A percentile compares a stretch with the other conserved stretches of the same genome.
phyloP scores from a whole-genome alignment of 2,113 vertebrate species.

The Tetrax tetrax region DNA sequence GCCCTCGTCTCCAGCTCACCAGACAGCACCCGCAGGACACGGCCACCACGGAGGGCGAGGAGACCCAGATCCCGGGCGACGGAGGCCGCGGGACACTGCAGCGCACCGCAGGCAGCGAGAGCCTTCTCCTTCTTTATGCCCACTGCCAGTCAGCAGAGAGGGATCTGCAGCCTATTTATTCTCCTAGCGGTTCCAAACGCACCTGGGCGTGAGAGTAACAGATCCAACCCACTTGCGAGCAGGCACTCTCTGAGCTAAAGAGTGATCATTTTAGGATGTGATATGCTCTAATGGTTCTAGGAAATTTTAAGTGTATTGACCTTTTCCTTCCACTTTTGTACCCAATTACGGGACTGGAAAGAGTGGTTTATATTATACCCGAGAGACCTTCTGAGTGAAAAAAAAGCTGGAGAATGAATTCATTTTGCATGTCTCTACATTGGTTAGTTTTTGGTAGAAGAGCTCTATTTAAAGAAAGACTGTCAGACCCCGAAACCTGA shows the following conservation, averaged over 20 bases:
- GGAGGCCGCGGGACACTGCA: background rate
- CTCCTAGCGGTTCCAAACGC: background rate
- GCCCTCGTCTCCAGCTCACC: background rate
- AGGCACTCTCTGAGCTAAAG: background rate
- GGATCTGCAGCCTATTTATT: background rate
- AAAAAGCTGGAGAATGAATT: background rate
- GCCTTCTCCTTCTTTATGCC: background rate
- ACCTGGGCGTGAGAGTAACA: background rate
- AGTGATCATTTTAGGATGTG: background rate
- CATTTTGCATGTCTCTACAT: background rate
- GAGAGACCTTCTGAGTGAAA: background rate
- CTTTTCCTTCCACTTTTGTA: background rate
- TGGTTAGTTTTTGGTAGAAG: background rate
- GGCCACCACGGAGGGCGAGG: background rate
- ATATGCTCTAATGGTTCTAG: background rate
- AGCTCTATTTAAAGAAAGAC: background rate
- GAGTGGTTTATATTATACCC: background rate
- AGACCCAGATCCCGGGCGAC: accelerated
- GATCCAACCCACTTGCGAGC: background rate
- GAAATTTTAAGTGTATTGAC: background rate
- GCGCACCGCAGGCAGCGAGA: accelerated
- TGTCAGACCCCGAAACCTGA: constrained; percentile 3
- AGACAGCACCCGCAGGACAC: background rate
- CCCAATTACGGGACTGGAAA: background rate
- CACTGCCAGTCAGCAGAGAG: background rate